These are phyloP conservation scores for Drosophila diplacantha DNA, from an alignment of 2,888 invertebrate species.

Conservation along the genomic window DNA sequence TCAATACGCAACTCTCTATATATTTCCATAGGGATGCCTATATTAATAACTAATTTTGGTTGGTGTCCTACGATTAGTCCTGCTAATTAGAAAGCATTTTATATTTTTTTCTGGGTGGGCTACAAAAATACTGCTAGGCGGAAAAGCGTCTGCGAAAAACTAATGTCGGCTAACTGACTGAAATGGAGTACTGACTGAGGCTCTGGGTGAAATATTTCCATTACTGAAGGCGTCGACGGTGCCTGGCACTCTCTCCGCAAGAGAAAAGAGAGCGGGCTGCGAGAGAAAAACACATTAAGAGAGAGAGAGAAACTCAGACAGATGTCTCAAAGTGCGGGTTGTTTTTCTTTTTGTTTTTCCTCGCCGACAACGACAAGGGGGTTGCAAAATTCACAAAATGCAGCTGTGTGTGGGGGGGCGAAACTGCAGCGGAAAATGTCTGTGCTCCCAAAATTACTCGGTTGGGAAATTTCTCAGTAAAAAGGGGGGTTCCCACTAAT, in stretches of 20 bases:
- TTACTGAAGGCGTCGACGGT: slow-evolving; percentile 65
- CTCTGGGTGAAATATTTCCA: slow-evolving; percentile 40
- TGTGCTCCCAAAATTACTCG: slow-evolving; percentile 8
- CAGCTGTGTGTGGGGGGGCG: slow-evolving; percentile 12
- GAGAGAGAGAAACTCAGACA: slow-evolving; percentile 28
- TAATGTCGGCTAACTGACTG: slow-evolving; percentile 67
- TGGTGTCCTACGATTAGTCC: background rate
- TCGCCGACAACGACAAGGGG: slow-evolving; percentile 11
- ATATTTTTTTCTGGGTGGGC: slow-evolving; percentile 12
- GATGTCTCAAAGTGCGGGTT: slow-evolving; percentile 58
- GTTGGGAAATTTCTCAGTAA: slow-evolving; percentile 1
- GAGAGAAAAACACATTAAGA: slow-evolving; percentile 26
- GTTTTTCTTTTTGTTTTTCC: slow-evolving; percentile 42
- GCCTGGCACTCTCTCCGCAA: slow-evolving; percentile 18
- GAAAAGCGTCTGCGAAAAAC: slow-evolving; percentile 71
- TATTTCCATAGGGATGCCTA: slow-evolving; percentile 5
- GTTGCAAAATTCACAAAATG: slow-evolving; percentile 24
- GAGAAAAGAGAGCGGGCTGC: slow-evolving; percentile 15
- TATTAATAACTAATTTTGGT: background rate
- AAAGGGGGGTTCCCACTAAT: background rate
- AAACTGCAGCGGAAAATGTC: slow-evolving; percentile 26
- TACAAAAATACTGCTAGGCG: slow-evolving; percentile 59
- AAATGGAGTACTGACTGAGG: slow-evolving; percentile 42
- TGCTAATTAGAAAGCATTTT: slow-evolving; percentile 17
- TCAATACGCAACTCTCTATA: background rate